These are phyloP conservation scores for Columbina picui DNA, from an alignment of 2,113 vertebrate genomes.

Conservation along the genomic window DNA sequence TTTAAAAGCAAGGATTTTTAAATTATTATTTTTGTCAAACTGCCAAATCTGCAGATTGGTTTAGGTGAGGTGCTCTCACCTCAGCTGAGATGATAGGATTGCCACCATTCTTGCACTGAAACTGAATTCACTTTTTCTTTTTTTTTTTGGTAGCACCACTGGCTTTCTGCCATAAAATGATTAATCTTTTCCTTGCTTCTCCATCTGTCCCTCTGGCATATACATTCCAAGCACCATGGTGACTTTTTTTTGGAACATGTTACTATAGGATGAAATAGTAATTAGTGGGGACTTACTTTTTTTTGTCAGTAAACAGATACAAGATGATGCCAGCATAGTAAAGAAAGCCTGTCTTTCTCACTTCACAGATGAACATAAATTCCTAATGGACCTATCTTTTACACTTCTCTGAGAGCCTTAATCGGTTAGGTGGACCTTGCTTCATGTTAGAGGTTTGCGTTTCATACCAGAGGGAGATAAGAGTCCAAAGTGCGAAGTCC, in stretches of 20 bases:
- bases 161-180: constrained; percentile 52
- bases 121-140: background rate
- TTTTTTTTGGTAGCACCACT: background rate
- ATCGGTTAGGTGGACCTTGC: constrained; percentile 6
- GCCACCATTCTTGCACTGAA: background rate
- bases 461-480: constrained; percentile 10
- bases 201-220: constrained; percentile 61
- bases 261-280: constrained; percentile 38
- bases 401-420: accelerated
- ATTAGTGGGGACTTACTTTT: constrained; percentile 10
- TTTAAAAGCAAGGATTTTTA: background rate
- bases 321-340: constrained; percentile 45
- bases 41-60: background rate
- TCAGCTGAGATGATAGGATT: background rate
- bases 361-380: background rate
- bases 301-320: constrained; percentile 60
- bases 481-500: constrained; percentile 32
- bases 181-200: constrained; percentile 64
- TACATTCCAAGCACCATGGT: background rate
- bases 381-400: background rate
- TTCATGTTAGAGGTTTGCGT: background rate
- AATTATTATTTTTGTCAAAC: background rate
- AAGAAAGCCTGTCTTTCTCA: constrained; percentile 13
- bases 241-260: constrained; percentile 27
- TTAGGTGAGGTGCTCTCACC: background rate